Conservation (phyloP, 2,888 invertebrate genomes). For the Drosophila diplacantha region DNA sequence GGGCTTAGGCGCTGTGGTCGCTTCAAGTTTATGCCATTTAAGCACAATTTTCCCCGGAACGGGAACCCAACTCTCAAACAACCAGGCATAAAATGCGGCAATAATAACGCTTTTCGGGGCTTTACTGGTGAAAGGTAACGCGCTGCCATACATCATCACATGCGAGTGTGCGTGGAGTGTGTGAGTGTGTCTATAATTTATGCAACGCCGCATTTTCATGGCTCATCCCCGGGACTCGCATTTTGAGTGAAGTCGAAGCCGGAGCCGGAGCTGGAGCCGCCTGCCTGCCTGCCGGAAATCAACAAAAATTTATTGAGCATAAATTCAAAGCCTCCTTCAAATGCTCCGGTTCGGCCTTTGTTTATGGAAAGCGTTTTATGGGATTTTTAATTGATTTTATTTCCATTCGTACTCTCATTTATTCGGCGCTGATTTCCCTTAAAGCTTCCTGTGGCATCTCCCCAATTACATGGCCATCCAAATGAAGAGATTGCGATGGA, state of each 20-base stretch:
- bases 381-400: constrained; percentile 69
- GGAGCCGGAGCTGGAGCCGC: background rate
- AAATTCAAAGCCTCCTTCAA: constrained; percentile 71
- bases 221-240: constrained; percentile 37
- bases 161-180: background rate
- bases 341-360: constrained; percentile 47
- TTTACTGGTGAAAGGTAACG: constrained; percentile 50
- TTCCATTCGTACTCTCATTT: constrained; percentile 44
- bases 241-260: constrained; percentile 21
- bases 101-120: constrained; percentile 49
- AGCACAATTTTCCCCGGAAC: constrained; percentile 54
- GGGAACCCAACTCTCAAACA: constrained; percentile 29
- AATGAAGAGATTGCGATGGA: constrained; percentile 42
- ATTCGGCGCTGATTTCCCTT: constrained; percentile 44
- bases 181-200: constrained; percentile 54
- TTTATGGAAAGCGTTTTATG: constrained; percentile 65
- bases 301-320: constrained; percentile 73
- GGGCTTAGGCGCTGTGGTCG: constrained; percentile 25
- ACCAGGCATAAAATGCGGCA: constrained; percentile 57
- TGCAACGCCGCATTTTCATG: constrained; percentile 64
- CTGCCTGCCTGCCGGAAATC: constrained; percentile 55
- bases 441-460: constrained; percentile 20
- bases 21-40: constrained; percentile 60
- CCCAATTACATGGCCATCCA: constrained; percentile 29
- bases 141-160: constrained; percentile 15